Evolutionary conservation across 2,113 vertebrate genomes (phyloP).

Genomic region (Prietella phreatophila): DNA sequence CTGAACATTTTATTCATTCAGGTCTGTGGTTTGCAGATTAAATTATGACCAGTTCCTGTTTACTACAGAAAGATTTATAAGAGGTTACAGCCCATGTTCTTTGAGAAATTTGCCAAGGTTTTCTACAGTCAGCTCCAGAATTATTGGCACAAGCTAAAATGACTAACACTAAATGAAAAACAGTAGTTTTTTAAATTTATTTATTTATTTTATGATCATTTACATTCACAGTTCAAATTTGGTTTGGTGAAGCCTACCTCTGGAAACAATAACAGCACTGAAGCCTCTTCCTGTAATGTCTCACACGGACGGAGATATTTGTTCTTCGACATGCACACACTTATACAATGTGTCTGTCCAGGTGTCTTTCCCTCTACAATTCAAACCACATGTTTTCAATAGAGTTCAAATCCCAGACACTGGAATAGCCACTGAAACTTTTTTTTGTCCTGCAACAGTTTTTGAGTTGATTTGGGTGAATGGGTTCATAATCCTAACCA

Average conservation of each 20-base stretch:
- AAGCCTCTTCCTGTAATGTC: background rate
- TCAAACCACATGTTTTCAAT: background rate
- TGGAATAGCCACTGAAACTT: too few relatives aligned
- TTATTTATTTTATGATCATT: background rate
- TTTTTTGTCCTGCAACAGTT: too few relatives aligned
- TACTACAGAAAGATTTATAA: conserved; percentile 9
- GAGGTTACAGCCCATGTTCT: background rate
- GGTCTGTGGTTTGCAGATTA: background rate
- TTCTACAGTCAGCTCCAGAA: background rate
- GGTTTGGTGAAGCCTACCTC: background rate
- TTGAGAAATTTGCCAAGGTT: background rate
- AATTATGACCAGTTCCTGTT: conserved; percentile 7
- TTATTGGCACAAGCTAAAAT: background rate
- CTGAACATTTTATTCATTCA: conserved; percentile 16
- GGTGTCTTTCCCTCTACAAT: background rate
- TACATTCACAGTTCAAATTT: background rate
- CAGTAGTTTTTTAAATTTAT: background rate
- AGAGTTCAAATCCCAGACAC: background rate
- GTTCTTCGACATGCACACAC: background rate
- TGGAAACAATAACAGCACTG: background rate
- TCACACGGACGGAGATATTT: background rate
- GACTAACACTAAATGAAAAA: background rate
- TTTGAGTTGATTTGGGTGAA: background rate
- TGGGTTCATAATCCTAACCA: background rate
- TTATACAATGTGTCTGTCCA: background rate